Base-by-base conservation (phyloP, 2,113 vertebrate genomes). In the Notothenia rossii region DNA sequence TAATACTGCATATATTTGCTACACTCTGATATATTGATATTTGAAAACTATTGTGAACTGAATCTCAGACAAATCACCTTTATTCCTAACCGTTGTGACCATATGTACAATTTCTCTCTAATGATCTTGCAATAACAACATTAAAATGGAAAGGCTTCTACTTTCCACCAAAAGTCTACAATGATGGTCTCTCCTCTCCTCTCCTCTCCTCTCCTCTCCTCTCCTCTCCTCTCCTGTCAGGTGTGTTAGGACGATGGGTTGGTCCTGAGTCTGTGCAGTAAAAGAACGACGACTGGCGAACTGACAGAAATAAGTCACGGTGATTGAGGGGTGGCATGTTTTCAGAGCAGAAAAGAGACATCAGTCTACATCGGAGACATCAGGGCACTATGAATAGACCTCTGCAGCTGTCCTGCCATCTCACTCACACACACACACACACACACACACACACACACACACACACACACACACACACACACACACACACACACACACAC, bases 371-470 rank as follows among this genome's bases (percentile, higher is more conserved):
- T 66, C 25, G 17, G 64, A 36, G 48, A 51, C 46, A 66, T 66
- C 63, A 13, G 33, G 77, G 75, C 73, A 75, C 91, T 90, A 88
- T 90, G 88, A 92, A 93, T 91, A 93, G 77, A 83, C 56, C 48
- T 50, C 54, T 77, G 82, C 92, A 93, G 91, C 91, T 93, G 92
- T 83, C 79, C 72, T 77, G 65, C 54, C 79, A 43, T 75, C 72
- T 92, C 92, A 91, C 72, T 88, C 85, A 88, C 45, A 74, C 71
- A 59, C 48, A 67, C 59, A 84, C 67, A 79, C 69, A 79, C 78
- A 78, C 8, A 36, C 36, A 36, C 36, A 36, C 36, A 36, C 36
- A 36, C 36, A 36, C 36, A 36, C 33, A 75, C 67, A 36, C 77
- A 81, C 74, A 54, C 54, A 77, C 64, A 62, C 79, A 64, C 61